Base-by-base conservation (phyloP, 2,888 invertebrate genomes). In the Folsomia candida region DNA sequence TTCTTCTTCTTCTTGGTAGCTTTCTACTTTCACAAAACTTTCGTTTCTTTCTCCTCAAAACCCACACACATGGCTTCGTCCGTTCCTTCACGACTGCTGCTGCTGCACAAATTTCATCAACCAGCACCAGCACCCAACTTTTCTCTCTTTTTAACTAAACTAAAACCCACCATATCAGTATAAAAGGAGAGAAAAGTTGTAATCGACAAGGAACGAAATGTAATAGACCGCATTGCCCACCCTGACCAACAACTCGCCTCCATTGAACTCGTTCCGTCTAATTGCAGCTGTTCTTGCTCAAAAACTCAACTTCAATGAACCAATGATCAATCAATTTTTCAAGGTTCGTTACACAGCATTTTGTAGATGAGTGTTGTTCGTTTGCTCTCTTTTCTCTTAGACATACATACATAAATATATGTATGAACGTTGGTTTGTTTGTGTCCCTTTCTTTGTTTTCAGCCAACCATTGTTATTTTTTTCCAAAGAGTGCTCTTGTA, bases 321-420 rank as follows among this genome's bases (percentile, higher is more conserved):
- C 54, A 54, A 54, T 54, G 11, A 54, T 20, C 60, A 60, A 60
- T 60, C 60, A 60, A 18, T 60, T 60, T 60, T 60, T 60, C 60
- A 60, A 60, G 60, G 24, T 27, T 60, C 60, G 27, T 24, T 60
- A 60, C 60, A 60, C 60, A 54, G 54, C 54, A 54, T 54, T 54
- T 54, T 14, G 54, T 20, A 54, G 54, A 54, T 54, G 20, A 54
- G n/a, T 37, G 37, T 37, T 37, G 6, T n/a, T n/a, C n/a, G n/a
- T n/a, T n/a, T n/a, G n/a, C n/a, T n/a, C n/a, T n/a, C n/a, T n/a
- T n/a, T n/a, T n/a, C n/a, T n/a, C n/a, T n/a, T n/a, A n/a, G n/a
- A n/a, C n/a, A n/a, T n/a, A n/a, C n/a, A n/a, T n/a, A n/a, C n/a
- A n/a, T n/a, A n/a, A n/a, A n/a, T n/a, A n/a, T n/a, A n/a, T n/a